These are phyloP conservation scores for Drosophila asahinai DNA, from an alignment of 1,140 invertebrate genomes.

Conservation along the genomic window DNA sequence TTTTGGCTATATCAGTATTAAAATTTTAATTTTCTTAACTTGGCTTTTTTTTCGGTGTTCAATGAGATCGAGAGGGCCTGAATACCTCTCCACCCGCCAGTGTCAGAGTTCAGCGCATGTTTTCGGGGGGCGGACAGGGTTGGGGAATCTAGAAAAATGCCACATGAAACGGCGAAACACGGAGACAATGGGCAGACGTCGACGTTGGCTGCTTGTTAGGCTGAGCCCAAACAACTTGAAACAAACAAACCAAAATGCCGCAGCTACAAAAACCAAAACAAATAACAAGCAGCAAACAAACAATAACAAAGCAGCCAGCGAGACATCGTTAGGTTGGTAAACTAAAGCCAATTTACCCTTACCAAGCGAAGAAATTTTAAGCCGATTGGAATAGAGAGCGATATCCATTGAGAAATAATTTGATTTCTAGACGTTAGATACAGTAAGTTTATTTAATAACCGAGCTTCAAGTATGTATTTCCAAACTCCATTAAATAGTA, in stretches of 20 bases:
- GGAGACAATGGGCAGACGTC: constrained; percentile 77
- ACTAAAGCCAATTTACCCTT: constrained; percentile 49
- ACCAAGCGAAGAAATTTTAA: constrained; percentile 5
- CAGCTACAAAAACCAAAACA: constrained; percentile 38
- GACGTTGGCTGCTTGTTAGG: constrained; percentile 71
- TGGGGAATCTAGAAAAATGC: constrained; percentile 80
- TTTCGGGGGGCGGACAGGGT: constrained; percentile 55
- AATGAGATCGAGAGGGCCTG: constrained; percentile 9
- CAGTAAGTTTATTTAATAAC: no score
- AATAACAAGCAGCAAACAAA: constrained; percentile 53
- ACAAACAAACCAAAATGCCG: constrained; percentile 75
- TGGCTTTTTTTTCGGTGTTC: neutral
- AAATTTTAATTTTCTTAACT: neutral
- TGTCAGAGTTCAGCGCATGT: constrained; percentile 79
- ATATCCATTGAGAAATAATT: no score
- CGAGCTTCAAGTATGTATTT: no score
- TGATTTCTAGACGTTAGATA: no score
- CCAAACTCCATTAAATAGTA: no score
- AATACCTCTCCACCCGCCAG: constrained; percentile 29
- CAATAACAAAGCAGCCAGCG: constrained; percentile 37
- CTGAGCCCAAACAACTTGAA: constrained; percentile 63
- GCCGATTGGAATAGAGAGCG: neutral
- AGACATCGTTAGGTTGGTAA: constrained; percentile 24
- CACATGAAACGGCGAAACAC: constrained; percentile 33
- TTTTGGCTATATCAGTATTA: neutral